A percentile compares a stretch with the other conserved stretches of the same genome.
Evolutionary conservation across 1,140 invertebrate genomes (phyloP).

Genomic region (Drosophila melanica): DNA sequence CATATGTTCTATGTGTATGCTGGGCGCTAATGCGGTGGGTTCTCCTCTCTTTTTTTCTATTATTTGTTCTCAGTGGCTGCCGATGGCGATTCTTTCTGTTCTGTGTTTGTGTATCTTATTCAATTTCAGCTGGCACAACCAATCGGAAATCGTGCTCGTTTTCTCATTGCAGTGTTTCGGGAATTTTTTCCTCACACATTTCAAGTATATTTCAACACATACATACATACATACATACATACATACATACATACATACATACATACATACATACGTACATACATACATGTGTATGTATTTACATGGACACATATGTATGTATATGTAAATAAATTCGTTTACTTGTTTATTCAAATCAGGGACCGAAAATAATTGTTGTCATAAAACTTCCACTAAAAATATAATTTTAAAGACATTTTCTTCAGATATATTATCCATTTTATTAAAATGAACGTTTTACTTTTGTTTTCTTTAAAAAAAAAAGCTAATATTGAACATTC

Average conservation of each 20-base stretch:
- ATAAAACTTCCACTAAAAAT: no score
- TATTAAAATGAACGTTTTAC: no score
- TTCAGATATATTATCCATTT: no score
- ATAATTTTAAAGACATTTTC: no score
- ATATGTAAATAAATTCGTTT: neutral
- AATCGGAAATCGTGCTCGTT: conserved; percentile 51
- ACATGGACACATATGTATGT: neutral
- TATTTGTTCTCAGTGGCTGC: conserved; percentile 46
- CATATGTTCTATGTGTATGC: conserved; percentile 28
- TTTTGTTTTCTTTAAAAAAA: no score
- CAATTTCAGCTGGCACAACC: conserved; percentile 57
- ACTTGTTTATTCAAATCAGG: no score
- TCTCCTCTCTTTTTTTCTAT: conserved; percentile 53
- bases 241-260: neutral
- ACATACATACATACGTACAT: conserved; percentile 1
- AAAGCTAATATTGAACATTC: no score
- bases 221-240: neutral
- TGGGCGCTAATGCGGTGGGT: conserved; percentile 43
- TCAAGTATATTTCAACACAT: neutral
- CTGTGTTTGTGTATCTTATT: conserved; percentile 45
- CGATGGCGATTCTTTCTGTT: conserved; percentile 31
- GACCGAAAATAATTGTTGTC: no score
- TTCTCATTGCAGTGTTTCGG: conserved; percentile 26
- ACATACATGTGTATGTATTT: conserved; percentile 1
- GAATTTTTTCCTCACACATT: conserved; percentile 10